phyloP scores from a whole-genome alignment of 2,888 invertebrate species.

The Phyllotreta striolata region DNA sequence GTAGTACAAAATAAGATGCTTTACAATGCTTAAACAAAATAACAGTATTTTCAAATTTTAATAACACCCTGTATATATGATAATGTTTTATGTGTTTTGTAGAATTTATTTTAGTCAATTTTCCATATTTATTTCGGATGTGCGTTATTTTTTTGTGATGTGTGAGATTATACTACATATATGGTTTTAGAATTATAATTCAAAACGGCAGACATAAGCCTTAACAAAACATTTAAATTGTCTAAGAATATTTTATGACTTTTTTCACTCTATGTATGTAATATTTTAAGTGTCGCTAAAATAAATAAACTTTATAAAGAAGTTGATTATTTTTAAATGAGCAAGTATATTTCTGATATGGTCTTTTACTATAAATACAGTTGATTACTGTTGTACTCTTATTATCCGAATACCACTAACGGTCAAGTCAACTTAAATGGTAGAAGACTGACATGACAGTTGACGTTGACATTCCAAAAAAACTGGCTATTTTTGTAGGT shows the following conservation, averaged over 20 bases:
- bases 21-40: slow-evolving; percentile 38
- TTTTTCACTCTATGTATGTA: slow-evolving; percentile 52
- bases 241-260: slow-evolving; percentile 48
- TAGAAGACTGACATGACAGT: too few species aligned
- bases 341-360: too few species aligned
- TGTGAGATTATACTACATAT: slow-evolving; percentile 41
- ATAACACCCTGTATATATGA: slow-evolving; percentile 35
- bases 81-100: slow-evolving; percentile 33
- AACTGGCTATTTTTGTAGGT: too few species aligned
- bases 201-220: slow-evolving; percentile 32
- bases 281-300: slow-evolving; percentile 51
- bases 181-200: slow-evolving; percentile 34
- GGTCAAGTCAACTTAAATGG: neutral
- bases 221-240: slow-evolving; percentile 40
- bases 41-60: slow-evolving; percentile 40
- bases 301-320: slow-evolving; percentile 40
- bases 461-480: too few species aligned
- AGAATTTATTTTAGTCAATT: slow-evolving; percentile 36
- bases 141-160: slow-evolving; percentile 45
- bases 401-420: too few species aligned
- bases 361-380: too few species aligned
- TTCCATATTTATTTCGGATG: slow-evolving; percentile 40
- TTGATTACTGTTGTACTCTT: neutral
- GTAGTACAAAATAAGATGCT: slow-evolving; percentile 48
- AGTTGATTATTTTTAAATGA: too few species aligned